Evolutionary conservation across 2,113 vertebrate species (phyloP).

Genomic region (Procavia capensis): DNA sequence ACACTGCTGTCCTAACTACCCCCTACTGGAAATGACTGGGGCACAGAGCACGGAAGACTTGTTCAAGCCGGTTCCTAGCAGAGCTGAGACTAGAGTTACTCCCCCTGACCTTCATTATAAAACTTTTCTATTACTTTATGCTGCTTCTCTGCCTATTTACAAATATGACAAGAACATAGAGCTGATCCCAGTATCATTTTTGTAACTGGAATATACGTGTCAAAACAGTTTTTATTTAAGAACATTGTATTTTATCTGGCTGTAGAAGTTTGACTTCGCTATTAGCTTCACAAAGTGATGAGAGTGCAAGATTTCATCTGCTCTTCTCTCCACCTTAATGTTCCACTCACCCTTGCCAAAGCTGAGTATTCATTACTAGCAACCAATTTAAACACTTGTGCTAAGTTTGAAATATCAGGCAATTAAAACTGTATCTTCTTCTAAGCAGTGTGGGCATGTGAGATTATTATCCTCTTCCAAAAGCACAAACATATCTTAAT

Average conservation of each 20-base stretch:
- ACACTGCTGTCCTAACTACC: neutral
- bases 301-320: neutral
- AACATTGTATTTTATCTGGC: neutral
- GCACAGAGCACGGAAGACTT: neutral
- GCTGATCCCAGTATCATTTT: neutral
- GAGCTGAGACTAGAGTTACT: neutral
- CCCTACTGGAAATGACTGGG: neutral
- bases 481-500: neutral
- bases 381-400: neutral
- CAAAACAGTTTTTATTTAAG: neutral
- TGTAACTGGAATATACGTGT: neutral
- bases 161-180: neutral
- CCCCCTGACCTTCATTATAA: neutral
- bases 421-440: neutral
- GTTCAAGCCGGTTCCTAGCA: neutral
- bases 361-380: neutral
- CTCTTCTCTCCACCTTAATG: neutral
- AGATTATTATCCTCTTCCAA: neutral
- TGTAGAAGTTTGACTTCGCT: neutral
- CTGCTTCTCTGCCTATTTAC: neutral
- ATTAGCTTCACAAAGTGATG: neutral
- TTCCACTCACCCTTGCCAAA: neutral
- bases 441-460: neutral
- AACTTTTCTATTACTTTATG: neutral
- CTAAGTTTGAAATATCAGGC: neutral